Percentiles rank a stretch among this genome's conserved stretches.
These are phyloP conservation scores for Ichneumon xanthorius DNA, from an alignment of 2,888 invertebrate species.

Conservation along the genomic window DNA sequence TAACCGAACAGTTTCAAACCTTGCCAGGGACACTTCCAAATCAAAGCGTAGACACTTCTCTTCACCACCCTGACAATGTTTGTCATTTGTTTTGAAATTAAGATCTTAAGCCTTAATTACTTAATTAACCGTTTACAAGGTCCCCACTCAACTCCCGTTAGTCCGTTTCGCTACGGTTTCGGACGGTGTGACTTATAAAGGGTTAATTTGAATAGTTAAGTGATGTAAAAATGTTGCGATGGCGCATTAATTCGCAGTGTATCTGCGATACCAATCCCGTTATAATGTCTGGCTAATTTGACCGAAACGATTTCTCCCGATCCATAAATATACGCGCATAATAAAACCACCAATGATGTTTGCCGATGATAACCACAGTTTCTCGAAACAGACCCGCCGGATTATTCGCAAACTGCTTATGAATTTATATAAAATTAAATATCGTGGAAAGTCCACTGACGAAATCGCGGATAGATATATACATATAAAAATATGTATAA, in stretches of 20 bases:
- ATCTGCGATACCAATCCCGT: not conserved
- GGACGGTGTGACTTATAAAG: no score
- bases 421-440: not conserved
- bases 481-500: slow-evolving; percentile 17
- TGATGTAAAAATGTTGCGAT: not conserved
- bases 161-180: no score
- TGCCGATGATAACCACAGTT: not conserved
- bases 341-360: not conserved
- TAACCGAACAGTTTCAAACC: not conserved
- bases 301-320: not conserved
- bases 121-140: no score
- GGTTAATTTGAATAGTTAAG: no score
- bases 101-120: no score
- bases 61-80: no score
- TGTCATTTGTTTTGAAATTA: no score
- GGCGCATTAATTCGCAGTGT: not conserved
- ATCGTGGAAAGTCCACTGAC: not conserved
- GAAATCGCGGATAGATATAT: not conserved
- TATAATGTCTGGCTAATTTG: not conserved
- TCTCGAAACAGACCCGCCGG: not conserved
- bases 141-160: no score
- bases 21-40: not conserved
- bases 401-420: not conserved
- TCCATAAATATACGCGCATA: not conserved
- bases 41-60: no score